Base-by-base conservation (phyloP, 1,140 invertebrate genomes). In the Drosophila littoralis region DNA sequence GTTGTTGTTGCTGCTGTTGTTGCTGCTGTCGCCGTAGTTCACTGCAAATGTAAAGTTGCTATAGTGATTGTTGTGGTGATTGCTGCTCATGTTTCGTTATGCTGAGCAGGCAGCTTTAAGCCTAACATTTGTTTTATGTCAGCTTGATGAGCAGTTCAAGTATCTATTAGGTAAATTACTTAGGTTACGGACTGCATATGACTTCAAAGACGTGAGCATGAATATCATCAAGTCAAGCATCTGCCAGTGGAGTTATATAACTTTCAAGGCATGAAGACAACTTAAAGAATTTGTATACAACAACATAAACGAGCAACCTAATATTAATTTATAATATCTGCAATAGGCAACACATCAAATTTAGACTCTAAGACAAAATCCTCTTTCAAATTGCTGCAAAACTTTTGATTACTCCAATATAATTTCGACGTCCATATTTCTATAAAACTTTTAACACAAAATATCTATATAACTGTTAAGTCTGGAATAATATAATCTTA, bases 51-150 rank as follows among this genome's bases (percentile, higher is more conserved):
- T 67, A 54, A 68, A 68, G 46, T 50, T 65, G 75, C 57, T 71
- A n/a, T 54, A 17, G 64, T 50, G 7, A 36, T 58, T 69, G 74
- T 46, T 55, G 75, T 51, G 15, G 66, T 60, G 66, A 28, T 33
- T 65, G 40, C 50, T 55, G 73, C 35, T 68, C 45, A 66, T 64
- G 65, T 66, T 77, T 75, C 48, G 10, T 76, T 85, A 86, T 86
- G 81, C 79, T 76, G 78, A 72, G 38, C 81, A 80, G 83, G 81
- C 81, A 67, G 45, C 43, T 65, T 69, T 69, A 77, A 63, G 81
- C 81, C 65, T 68, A 84, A 73, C 81, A 78, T 81, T 85, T 86
- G 83, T 88, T 82, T 75, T 63, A 85, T 77, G 82, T 88, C 82
- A 82, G 70, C 45, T 65, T 88, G 82, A 85, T 88, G 82, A 75